Evolutionary conservation across 2,888 invertebrate genomes (phyloP).

Genomic region (Epinotia nisella): DNA sequence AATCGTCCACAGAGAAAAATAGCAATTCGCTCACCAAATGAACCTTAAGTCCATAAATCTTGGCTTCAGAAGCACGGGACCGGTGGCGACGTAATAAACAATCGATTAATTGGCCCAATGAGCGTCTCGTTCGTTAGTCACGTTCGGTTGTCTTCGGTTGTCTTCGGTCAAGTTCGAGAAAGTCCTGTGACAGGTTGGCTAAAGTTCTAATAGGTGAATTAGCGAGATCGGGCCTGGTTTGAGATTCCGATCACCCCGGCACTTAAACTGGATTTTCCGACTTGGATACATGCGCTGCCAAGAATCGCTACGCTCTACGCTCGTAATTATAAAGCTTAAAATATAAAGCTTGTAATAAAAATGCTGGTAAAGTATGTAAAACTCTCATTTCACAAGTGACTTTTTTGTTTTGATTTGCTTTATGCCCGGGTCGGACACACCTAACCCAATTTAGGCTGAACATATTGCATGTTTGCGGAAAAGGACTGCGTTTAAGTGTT

Average conservation of each 20-base stretch:
- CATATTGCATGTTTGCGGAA: too few species aligned
- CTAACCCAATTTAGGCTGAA: too few species aligned
- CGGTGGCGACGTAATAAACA: background rate
- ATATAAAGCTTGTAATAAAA: too few species aligned
- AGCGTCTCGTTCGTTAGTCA: background rate
- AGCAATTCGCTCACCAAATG: background rate
- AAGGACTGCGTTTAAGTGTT: too few species aligned
- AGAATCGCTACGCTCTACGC: too few species aligned
- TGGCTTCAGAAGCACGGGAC: background rate
- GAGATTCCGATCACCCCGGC: background rate
- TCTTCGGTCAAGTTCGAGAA: background rate
- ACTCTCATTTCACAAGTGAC: too few species aligned
- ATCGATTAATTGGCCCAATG: constrained; percentile 1
- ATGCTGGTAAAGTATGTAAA: too few species aligned
- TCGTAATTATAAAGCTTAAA: too few species aligned
- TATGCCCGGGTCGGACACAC: too few species aligned
- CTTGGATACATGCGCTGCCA: too few species aligned
- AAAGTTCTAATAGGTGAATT: background rate
- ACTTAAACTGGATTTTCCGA: too few species aligned
- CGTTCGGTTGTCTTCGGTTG: background rate
- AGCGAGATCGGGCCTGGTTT: background rate
- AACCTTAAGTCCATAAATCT: background rate
- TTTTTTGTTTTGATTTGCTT: too few species aligned
- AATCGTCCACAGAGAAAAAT: background rate
- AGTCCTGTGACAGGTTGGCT: background rate